A percentile compares a stretch with the other conserved stretches of the same genome.
Evolutionary conservation across 2,113 vertebrate species (phyloP).

Genomic region (Cinclus mexicanus): DNA sequence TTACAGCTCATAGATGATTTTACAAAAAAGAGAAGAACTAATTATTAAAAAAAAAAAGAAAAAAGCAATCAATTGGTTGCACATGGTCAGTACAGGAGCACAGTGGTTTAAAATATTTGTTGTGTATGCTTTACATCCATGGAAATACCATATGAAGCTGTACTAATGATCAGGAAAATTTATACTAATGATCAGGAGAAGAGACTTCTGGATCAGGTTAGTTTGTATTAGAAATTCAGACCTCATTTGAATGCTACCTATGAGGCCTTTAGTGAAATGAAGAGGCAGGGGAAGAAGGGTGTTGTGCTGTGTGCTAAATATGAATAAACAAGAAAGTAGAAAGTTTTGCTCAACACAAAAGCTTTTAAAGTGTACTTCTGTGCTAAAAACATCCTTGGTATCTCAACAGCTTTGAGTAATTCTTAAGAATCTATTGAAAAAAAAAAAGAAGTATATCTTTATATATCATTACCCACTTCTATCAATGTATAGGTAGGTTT

Average conservation of each 20-base stretch:
- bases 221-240: neutral
- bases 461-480: neutral
- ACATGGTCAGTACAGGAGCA: neutral
- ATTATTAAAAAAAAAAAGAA: neutral
- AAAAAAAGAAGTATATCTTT: neutral
- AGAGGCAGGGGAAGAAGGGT: neutral
- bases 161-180: neutral
- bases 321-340: neutral
- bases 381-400: neutral
- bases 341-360: neutral
- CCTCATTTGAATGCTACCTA: slow-evolving; percentile 21
- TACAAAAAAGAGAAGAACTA: neutral
- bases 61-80: slow-evolving; percentile 31
- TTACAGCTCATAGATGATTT: slow-evolving; percentile 30
- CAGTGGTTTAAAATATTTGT: slow-evolving; percentile 6
- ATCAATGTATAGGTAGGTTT: neutral
- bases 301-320: slow-evolving; percentile 21
- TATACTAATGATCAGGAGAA: neutral
- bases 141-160: neutral
- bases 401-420: neutral
- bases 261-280: slow-evolving; percentile 37
- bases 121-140: neutral
- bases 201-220: neutral
- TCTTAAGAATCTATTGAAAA: neutral
- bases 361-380: neutral